These are phyloP conservation scores for Notodromas monacha DNA, from an alignment of 2,888 invertebrate genomes.

Conservation along the genomic window DNA sequence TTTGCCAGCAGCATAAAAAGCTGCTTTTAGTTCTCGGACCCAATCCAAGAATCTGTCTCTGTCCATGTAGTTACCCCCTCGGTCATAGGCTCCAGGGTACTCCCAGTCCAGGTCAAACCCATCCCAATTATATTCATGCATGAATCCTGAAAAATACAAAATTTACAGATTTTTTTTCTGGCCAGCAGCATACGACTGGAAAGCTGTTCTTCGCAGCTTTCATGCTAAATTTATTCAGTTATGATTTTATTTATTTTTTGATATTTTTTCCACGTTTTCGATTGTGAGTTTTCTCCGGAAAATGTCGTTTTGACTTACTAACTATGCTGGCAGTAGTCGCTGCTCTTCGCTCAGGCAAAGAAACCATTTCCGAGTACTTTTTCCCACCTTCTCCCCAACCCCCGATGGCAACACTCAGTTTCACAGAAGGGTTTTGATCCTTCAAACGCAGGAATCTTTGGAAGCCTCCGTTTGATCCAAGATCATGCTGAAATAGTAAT, in stretches of 20 bases:
- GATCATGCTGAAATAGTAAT: constrained; percentile 5
- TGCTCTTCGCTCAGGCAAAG: no score
- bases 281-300: no score
- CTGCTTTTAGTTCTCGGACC: constrained; percentile 42
- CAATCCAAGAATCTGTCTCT: constrained; percentile 45
- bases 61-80: constrained; percentile 48
- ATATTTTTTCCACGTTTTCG: no score
- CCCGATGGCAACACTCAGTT: constrained; percentile 46
- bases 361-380: constrained; percentile 57
- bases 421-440: constrained; percentile 31
- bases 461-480: constrained; percentile 27
- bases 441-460: constrained; percentile 39
- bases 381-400: constrained; percentile 69
- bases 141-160: constrained; percentile 26
- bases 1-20: constrained; percentile 35
- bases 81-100: constrained; percentile 55
- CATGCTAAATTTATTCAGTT: no score
- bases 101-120: constrained; percentile 70
- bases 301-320: no score
- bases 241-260: no score
- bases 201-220: no score
- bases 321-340: no score
- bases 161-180: no score
- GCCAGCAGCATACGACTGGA: no score
- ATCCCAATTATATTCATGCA: constrained; percentile 41